These are phyloP conservation scores for Hoplostethus atlanticus DNA, from an alignment of 2,797 vertebrate genomes.

Conservation along the genomic window DNA sequence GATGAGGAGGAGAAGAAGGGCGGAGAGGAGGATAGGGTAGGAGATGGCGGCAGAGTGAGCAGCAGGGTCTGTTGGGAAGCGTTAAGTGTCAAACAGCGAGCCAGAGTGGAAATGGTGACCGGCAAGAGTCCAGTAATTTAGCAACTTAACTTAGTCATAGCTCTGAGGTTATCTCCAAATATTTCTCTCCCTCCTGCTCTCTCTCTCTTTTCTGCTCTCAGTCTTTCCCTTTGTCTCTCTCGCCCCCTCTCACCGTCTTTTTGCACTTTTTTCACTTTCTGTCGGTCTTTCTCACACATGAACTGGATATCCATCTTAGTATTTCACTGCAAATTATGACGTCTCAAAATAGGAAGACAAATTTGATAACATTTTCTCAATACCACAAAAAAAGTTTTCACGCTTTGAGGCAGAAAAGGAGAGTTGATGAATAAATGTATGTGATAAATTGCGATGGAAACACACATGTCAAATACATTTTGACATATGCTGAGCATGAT, in stretches of 20 bases:
- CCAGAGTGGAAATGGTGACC: conserved; percentile 62
- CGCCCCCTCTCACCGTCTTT: not conserved
- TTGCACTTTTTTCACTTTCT: not conserved
- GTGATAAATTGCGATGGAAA: not conserved
- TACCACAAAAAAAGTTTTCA: conserved; percentile 19
- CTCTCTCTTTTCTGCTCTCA: not conserved
- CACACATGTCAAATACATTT: conserved; percentile 6
- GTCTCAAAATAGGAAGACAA: conserved; percentile 5
- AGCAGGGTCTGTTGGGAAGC: conserved; percentile 61
- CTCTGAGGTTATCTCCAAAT: conserved; percentile 48
- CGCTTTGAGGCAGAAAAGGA: not conserved
- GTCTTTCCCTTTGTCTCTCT: not conserved
- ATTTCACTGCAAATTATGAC: not conserved
- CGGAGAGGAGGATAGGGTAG: conserved; percentile 34
- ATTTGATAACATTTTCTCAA: conserved; percentile 13
- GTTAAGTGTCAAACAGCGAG: conserved; percentile 67
- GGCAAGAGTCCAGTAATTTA: conserved; percentile 61
- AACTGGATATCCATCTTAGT: not conserved
- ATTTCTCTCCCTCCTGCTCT: conserved; percentile 17
- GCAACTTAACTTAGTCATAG: conserved; percentile 55
- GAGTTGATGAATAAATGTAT: conserved; percentile 1
- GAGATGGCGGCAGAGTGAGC: conserved; percentile 37
- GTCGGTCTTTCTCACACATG: conserved; percentile 1
- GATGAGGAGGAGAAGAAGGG: conserved; percentile 15
- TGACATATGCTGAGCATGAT: not conserved